A percentile compares a stretch with the other conserved stretches of the same genome.
phyloP scores from a whole-genome alignment of 2,113 vertebrate species.

The Talpa occidentalis region DNA sequence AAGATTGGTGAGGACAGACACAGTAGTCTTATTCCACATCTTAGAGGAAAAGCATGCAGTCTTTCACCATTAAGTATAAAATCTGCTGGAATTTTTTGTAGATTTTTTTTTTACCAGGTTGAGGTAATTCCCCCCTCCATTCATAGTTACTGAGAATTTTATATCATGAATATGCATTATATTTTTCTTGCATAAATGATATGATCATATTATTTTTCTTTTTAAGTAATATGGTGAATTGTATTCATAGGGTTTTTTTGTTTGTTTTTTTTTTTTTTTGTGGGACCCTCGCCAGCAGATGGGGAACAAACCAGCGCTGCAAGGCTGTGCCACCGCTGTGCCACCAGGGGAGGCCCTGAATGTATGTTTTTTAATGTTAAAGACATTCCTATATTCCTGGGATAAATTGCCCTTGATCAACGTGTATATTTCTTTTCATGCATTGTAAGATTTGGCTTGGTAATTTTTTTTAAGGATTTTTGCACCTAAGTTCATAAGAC shows the following conservation, averaged over 20 bases:
- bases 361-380: background rate
- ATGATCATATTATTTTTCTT: background rate
- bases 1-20: background rate
- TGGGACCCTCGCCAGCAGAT: too few species aligned
- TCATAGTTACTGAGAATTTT: background rate
- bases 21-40: background rate
- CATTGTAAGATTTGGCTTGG: background rate
- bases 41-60: background rate
- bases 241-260: too few species aligned
- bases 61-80: background rate
- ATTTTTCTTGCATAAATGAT: background rate
- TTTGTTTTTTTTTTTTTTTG: too few species aligned
- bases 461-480: background rate
- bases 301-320: too few species aligned
- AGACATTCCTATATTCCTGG: background rate
- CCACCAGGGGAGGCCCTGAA: too few species aligned
- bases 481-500: background rate
- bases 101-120: background rate
- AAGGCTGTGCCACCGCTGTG: too few species aligned
- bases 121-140: background rate
- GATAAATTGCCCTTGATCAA: background rate
- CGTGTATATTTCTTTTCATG: background rate
- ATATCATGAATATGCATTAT: background rate
- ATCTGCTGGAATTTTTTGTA: background rate
- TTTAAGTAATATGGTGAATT: background rate